Evolutionary conservation across 2,888 invertebrate genomes (phyloP), one percentile per base, ranked within the genome.

Genomic region (Agrochola lychnidis): DNA sequence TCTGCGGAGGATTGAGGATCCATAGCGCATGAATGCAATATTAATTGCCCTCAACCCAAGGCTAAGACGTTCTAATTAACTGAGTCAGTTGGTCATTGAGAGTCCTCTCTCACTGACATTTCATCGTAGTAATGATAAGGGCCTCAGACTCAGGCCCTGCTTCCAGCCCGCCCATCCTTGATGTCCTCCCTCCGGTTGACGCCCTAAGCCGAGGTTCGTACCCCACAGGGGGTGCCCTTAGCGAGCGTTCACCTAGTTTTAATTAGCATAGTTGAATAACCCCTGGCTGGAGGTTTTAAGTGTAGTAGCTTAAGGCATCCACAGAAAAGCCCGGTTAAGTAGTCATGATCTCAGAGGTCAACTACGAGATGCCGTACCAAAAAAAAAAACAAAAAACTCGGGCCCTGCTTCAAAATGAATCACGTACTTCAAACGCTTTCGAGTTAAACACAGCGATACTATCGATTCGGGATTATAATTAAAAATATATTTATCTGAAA

Each of bases 31-130:
- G 59, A 78, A 78, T 78, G 64, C 57, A 71, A 66, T 71, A 64
- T 78, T 59, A 71, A 69, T 63, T 79, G 79, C 53, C 42, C 51
- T 70, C 14, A 64, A 19, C 53, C 19, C 30, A 53, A 64, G 25
- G 57, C 56, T 63, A 63, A 78, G 63, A 51, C 70, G 57, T 64
- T 78, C 56, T 57, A 57, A 78, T 78, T 78, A 78, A 78, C 70
- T 63, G 48, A 63, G 63, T 51, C 78, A 77, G 48, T 70, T 7
- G 56, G 62, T 57, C 62, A 63, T 42, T 63, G 56, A 51, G 70
- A 70, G 25, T 63, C 36, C 63, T 51, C 61, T 22, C 36, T 40
- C 40, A 45, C 40, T 36, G 51, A 71, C 19, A 56, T 75, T 59
- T 42, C n/a, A 42, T 78, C 10, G 12, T 9, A 70, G 59, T 53